Evolutionary conservation across 2,113 vertebrate species (phyloP).

Genomic region (Cryptotis parvus): DNA sequence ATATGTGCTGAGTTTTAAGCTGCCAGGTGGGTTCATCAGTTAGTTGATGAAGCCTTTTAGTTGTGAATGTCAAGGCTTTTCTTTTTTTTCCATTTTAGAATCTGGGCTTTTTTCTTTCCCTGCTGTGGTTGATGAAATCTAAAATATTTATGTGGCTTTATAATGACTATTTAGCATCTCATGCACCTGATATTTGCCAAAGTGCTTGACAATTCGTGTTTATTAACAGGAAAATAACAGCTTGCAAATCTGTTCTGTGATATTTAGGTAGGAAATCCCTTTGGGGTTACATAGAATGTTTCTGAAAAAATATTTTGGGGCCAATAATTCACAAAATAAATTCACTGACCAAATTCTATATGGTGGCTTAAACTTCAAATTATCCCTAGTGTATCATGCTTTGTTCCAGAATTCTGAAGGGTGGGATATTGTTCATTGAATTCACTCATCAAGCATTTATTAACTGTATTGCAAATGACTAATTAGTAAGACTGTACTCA

Average conservation of each 20-base stretch:
- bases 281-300: not conserved
- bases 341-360: not conserved
- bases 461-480: not conserved
- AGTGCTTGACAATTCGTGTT: constrained; percentile 49
- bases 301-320: not conserved
- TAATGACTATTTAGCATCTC: constrained; percentile 74
- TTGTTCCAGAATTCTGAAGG: constrained; percentile 66
- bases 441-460: not conserved
- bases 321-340: constrained; percentile 12
- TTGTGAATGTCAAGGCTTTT: constrained; percentile 51
- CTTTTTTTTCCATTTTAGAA: not conserved
- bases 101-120: constrained; percentile 44
- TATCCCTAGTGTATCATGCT: constrained; percentile 64
- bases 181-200: constrained; percentile 68
- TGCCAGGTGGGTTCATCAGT: not conserved
- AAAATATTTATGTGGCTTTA: constrained; percentile 77
- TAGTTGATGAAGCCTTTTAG: constrained; percentile 52
- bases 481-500: not conserved
- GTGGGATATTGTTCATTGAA: not conserved
- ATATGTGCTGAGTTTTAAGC: not conserved
- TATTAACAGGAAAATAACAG: constrained; percentile 63
- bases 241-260: constrained; percentile 28
- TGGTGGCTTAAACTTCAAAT: constrained; percentile 68
- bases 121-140: constrained; percentile 62
- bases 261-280: constrained; percentile 2